Base-by-base conservation (phyloP, 2,888 invertebrate genomes). In the Calameuta pallipes region DNA sequence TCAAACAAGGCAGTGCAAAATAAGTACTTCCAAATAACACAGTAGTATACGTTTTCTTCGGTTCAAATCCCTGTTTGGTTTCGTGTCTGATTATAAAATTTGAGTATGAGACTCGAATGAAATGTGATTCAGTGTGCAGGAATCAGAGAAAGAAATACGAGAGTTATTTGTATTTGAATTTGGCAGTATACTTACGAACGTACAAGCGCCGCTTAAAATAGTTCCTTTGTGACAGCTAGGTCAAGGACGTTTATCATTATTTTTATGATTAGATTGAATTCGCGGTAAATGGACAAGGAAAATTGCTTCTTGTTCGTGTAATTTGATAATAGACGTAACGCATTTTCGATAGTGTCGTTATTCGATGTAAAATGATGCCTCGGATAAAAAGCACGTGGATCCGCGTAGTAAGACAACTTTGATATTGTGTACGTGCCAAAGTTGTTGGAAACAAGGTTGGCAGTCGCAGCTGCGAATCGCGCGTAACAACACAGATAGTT, bases 381-480 rank as follows among this genome's bases (percentile, higher is more conserved):
- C 69, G 78, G 13, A 75, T 70, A 70, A 75, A 78, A 78, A 78
- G 78, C 78, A 78, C 78, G 78, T 78, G 78, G 78, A 78, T 78
- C 78, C 78, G 78, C 70, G 78, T 78, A 74, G 70, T 78, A 71
- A 78, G 78, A 78, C 78, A 75, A 78, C 74, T 15, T 41, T 4
- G 15, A 15, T 6, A 41, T 41, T 41, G 41, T 41, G 41, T 41
- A 41, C 41, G 41, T 41, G 41, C 15, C 41, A 41, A 56, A 56
- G 56, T 23, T 56, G 56, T 56, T 23, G 23, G 9, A 56, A 56
- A 23, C 9, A 6, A 56, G 56, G 23, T 56, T 56, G 23, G 6
- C 56, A 9, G 56, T 56, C 56, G 9, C 56, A 56, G 23, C 23
- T 56, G 56, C 2, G 23, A 23, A 56, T 9, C 56, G 23, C 23